Percentiles rank a stretch among this genome's conserved stretches.
phyloP scores from a whole-genome alignment of 2,888 invertebrate species.

The Nephrocerus scutellatus region DNA sequence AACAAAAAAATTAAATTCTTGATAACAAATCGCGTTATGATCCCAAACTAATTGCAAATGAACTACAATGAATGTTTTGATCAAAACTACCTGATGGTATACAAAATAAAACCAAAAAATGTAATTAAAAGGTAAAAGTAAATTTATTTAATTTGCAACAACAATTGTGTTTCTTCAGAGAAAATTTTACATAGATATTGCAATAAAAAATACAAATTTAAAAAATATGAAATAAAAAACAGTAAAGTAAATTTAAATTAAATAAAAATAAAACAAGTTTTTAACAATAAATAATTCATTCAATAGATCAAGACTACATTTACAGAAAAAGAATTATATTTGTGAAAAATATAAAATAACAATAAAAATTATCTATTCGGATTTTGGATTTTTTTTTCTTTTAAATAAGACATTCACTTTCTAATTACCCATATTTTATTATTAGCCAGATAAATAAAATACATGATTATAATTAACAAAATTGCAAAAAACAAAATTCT shows the following conservation, averaged over 20 bases:
- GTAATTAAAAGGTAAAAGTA: conserved; percentile 7
- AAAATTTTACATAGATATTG: conserved; percentile 15
- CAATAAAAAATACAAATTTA: conserved; percentile 11
- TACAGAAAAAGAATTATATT: too few species aligned
- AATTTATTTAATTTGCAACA: conserved; percentile 11
- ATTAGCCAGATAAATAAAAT: not conserved
- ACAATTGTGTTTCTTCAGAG: conserved; percentile 5
- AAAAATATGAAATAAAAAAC: conserved; percentile 7
- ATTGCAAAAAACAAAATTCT: not conserved
- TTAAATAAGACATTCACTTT: conserved; percentile 7
- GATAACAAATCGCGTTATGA: too few species aligned
- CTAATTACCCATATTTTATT: conserved; percentile 10
- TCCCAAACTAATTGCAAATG: too few species aligned
- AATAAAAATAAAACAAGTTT: too few species aligned
- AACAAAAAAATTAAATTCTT: too few species aligned
- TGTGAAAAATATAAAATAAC: too few species aligned
- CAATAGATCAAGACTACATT: conserved; percentile 8
- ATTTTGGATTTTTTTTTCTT: conserved; percentile 7
- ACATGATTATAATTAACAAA: too few species aligned
- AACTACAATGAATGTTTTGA: too few species aligned
- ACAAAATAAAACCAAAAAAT: conserved; percentile 18
- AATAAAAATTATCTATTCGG: too few species aligned
- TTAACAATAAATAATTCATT: conserved; percentile 17
- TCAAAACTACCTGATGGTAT: conserved; percentile 13
- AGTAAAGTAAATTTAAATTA: conserved; percentile 12